Conservation (phyloP, 2,888 invertebrate genomes). For the Dryobota labecula region DNA sequence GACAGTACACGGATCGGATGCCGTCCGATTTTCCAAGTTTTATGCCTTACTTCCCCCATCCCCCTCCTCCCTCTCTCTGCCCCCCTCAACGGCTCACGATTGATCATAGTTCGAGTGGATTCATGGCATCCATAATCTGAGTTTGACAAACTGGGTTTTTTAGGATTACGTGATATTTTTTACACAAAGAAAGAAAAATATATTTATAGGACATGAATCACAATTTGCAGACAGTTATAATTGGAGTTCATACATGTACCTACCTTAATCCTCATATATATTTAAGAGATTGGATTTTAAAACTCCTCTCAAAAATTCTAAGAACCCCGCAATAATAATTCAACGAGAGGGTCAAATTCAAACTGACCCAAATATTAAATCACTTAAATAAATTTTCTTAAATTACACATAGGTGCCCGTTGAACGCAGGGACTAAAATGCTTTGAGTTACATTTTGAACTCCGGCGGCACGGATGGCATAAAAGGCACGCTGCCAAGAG, state of each 20-base stretch:
- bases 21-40: constrained; percentile 86
- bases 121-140: constrained; percentile 72
- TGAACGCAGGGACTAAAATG: constrained; percentile 45
- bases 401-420: constrained; percentile 46
- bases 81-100: constrained; percentile 61
- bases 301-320: background rate
- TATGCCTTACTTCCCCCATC: constrained; percentile 74
- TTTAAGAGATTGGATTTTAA: no score
- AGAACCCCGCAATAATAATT: constrained; percentile 15
- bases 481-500: constrained; percentile 63
- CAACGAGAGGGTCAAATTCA: constrained; percentile 13
- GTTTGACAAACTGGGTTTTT: constrained; percentile 63
- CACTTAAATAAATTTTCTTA: constrained; percentile 55
- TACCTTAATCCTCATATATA: background rate
- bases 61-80: constrained; percentile 38
- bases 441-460: constrained; percentile 55
- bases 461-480: constrained; percentile 14
- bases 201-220: background rate
- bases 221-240: background rate
- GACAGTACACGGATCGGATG: constrained; percentile 86
- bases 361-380: constrained; percentile 31
- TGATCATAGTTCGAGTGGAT: constrained; percentile 78
- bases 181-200: no score
- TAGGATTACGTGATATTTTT: constrained; percentile 23
- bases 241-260: no score